Evolutionary conservation across 2,113 vertebrate genomes (phyloP), one percentile per base, ranked within the genome.

Genomic region (Oreochromis spilurus): DNA sequence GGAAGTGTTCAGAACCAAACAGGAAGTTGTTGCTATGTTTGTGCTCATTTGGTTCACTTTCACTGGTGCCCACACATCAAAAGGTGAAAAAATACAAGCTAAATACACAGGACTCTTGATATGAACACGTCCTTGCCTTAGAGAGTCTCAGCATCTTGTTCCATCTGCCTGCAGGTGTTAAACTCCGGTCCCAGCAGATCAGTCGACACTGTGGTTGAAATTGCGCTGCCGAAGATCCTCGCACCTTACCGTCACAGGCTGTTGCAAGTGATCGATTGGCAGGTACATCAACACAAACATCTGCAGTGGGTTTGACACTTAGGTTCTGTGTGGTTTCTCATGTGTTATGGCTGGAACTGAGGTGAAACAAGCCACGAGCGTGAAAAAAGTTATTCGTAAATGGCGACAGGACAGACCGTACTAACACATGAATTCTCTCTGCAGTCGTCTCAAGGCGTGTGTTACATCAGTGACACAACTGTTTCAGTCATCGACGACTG

Each of bases 171-270:
- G 82, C 90, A 99, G 99, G 97, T 99, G 84, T 95, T 98, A 55
- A 99, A 97, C 94, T 95, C 91, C 4, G 99, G 98, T 81, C 97
- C 96, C 87, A 98, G 98, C 95, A 95, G 96, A 92, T 97, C 97
- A 89, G 92, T 96, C 21, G 94, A 96, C 48, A 96, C 97, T 9
- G 96, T 92, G 92, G 85, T 98, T 34, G 94, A 97, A 65, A 97
- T 99, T 75, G 84, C 50, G 26, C 84, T 99, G 52, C 98, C 99
- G 0, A 98, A 98, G 89, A 94, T 95, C 87, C 96, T 99, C 83
- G 17, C 92, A 4, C 97, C 98, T 9, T 72, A 92, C 84, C 86
- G 78, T 2, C 87, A 96, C 93, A 94, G 95, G 57, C 93, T 99
- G 81, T 97, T 98, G 94, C 97, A 97, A 87, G n/a, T 93, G 52